These are phyloP conservation scores for Tenthredo notha DNA, from an alignment of 2,888 invertebrate species.

Conservation along the genomic window DNA sequence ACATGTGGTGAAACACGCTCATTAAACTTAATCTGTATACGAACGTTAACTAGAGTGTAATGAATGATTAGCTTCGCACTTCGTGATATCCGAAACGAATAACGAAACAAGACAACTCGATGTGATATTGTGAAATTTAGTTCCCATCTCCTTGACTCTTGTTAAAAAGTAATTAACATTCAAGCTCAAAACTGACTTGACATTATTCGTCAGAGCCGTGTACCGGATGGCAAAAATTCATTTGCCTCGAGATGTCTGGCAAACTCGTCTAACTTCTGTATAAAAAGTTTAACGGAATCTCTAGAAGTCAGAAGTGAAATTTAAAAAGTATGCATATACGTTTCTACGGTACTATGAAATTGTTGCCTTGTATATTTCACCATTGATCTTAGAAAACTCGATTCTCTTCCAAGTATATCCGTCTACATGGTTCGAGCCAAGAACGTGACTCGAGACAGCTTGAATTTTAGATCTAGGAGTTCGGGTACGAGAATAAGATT, in stretches of 20 bases:
- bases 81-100: background rate
- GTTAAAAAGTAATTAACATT: conserved; percentile 28
- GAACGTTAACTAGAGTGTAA: background rate
- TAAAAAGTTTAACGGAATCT: background rate
- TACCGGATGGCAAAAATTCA: conserved; percentile 23
- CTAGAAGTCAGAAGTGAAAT: background rate
- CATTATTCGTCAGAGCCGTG: conserved; percentile 4
- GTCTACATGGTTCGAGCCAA: background rate
- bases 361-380: background rate
- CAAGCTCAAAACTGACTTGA: conserved; percentile 16
- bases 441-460: conserved; percentile 7
- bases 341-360: background rate
- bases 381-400: conserved; percentile 18
- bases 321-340: background rate
- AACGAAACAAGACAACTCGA: background rate
- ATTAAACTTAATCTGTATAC: background rate
- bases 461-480: background rate
- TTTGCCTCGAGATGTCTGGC: conserved; percentile 6
- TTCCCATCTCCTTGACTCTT: background rate
- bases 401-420: background rate
- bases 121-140: background rate
- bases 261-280: conserved; percentile 27
- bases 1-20: background rate
- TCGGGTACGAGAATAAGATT: background rate
- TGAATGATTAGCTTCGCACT: background rate